A percentile compares a stretch with the other conserved stretches of the same genome.
phyloP scores from a whole-genome alignment of 1,140 invertebrate species.

The Odontomachus brunneus region DNA sequence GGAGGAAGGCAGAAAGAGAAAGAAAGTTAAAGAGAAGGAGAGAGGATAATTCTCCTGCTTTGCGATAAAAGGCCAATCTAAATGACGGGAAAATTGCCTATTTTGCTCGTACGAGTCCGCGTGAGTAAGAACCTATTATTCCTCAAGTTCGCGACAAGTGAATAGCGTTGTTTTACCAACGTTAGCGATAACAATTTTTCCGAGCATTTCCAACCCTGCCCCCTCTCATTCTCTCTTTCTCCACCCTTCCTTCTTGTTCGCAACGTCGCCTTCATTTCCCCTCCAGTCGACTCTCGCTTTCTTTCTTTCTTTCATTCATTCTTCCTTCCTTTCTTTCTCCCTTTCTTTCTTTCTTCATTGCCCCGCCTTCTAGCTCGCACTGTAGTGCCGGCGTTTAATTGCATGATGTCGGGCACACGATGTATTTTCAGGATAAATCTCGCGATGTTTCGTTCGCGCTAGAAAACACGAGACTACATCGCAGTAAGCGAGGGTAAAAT shows the following conservation, averaged over 20 bases:
- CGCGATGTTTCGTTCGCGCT: conserved; percentile 57
- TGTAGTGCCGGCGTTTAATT: conserved; percentile 65
- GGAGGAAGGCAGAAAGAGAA: too few species aligned
- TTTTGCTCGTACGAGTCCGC: neutral
- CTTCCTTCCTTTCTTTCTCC: neutral
- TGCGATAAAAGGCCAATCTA: conserved; percentile 11
- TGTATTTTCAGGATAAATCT: conserved; percentile 71
- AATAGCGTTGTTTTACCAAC: conserved; percentile 41
- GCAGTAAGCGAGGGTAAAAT: neutral
- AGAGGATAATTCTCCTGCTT: neutral
- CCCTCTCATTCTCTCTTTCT: neutral
- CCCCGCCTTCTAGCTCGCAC: conserved; percentile 22
- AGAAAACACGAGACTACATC: conserved; percentile 53
- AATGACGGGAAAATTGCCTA: neutral
- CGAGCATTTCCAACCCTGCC: neutral
- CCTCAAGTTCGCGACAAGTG: conserved; percentile 32
- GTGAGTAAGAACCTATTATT: conserved; percentile 29
- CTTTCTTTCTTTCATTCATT: neutral
- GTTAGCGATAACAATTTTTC: conserved; percentile 53
- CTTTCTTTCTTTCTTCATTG: neutral
- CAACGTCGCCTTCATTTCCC: conserved; percentile 18
- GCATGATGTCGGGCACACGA: conserved; percentile 63
- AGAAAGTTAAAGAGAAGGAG: too few species aligned
- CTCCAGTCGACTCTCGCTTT: conserved; percentile 1
- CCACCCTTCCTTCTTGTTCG: neutral